Conservation (phyloP, 2,797 vertebrate genomes). For the Oreochromis mossambicus region DNA sequence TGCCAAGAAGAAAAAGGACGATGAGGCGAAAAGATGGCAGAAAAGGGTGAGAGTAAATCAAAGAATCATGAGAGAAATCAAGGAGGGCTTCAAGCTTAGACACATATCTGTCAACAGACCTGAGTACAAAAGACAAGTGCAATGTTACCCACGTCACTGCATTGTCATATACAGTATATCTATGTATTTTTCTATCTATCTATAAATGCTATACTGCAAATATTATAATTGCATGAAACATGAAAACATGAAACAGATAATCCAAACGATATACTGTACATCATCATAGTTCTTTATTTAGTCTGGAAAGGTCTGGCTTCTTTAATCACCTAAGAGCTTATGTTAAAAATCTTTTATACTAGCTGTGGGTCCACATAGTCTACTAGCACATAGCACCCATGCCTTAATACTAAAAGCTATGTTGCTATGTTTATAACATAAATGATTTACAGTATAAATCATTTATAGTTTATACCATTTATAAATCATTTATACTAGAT, state of each 20-base stretch:
- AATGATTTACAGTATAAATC: too few species aligned
- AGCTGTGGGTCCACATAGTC: not conserved
- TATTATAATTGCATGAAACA: not conserved
- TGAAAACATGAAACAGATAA: not conserved
- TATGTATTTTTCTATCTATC: not conserved
- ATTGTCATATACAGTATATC: not conserved
- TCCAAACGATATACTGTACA: not conserved
- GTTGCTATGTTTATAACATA: too few species aligned
- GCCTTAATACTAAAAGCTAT: too few species aligned
- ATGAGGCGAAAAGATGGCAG: constrained; percentile 89
- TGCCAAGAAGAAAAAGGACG: constrained; percentile 92
- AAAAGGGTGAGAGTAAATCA: constrained; percentile 83
- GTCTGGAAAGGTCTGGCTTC: not conserved
- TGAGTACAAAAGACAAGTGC: not conserved
- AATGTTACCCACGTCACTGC: not conserved
- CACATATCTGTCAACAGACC: constrained; percentile 17
- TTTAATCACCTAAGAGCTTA: not conserved
- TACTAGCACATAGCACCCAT: not conserved
- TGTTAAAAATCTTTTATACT: not conserved
- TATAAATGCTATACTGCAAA: not conserved
- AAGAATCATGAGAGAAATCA: constrained; percentile 29
- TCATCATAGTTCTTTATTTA: not conserved
- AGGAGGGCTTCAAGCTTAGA: constrained; percentile 49
- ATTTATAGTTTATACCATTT: too few species aligned
- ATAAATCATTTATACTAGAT: too few species aligned